phyloP scores from a whole-genome alignment of 2,113 vertebrate species.

The Toxotes chatareus region DNA sequence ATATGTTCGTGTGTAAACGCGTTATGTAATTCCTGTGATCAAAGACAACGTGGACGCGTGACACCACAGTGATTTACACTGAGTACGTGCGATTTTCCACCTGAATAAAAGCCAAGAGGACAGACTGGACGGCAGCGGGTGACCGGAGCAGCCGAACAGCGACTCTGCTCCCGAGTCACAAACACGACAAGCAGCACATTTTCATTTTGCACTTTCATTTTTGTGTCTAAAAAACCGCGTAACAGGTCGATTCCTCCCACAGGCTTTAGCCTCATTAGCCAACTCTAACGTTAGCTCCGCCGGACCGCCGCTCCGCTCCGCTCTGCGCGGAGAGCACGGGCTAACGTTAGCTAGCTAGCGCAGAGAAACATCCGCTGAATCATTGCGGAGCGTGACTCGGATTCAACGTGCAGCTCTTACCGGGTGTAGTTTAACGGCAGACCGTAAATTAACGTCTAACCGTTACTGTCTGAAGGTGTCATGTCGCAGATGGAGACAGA shows the following conservation, averaged over 20 bases:
- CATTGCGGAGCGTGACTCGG: rapidly evolving
- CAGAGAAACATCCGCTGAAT: background rate
- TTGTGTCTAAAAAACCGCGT: background rate
- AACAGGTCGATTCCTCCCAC: slow-evolving; percentile 1
- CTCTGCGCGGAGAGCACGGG: background rate
- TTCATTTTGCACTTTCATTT: background rate
- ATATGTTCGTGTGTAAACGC: background rate
- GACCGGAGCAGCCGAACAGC: background rate
- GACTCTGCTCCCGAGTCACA: background rate
- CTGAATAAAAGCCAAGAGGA: background rate
- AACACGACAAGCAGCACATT: background rate
- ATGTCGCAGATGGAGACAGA: slow-evolving; percentile 46
- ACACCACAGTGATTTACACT: background rate
- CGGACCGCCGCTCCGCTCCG: background rate
- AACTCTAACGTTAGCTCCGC: slow-evolving; percentile 3
- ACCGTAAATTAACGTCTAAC: background rate
- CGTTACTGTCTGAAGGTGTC: slow-evolving; percentile 30
- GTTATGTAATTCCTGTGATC: background rate
- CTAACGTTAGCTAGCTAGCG: slow-evolving; percentile 4
- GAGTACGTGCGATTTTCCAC: background rate
- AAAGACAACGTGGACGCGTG: background rate
- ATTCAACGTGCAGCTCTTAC: background rate
- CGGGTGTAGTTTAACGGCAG: background rate
- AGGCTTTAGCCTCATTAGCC: slow-evolving; percentile 1
- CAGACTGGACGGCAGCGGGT: background rate